These are phyloP conservation scores for Motacilla tschutschensis DNA, from an alignment of 2,113 vertebrate genomes.

Conservation along the genomic window DNA sequence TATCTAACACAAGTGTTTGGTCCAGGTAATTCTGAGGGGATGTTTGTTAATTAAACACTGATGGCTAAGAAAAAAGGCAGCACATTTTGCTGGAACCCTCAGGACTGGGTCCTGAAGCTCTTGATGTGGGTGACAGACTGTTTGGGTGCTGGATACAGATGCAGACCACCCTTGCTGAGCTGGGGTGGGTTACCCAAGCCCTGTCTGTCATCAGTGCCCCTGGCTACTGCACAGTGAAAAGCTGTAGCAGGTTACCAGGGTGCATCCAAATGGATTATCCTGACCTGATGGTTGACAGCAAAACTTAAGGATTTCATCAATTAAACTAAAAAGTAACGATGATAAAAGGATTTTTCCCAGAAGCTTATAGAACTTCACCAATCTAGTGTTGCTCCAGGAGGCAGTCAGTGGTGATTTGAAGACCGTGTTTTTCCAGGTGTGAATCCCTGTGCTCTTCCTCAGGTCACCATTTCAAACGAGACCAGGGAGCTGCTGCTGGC, in stretches of 20 bases:
- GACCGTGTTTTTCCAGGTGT: neutral
- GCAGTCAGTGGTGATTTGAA: neutral
- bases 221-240: neutral
- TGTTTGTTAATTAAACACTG: neutral
- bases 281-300: neutral
- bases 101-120: neutral
- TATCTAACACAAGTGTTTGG: neutral
- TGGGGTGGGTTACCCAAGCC: neutral
- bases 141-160: neutral
- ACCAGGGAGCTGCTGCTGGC: constrained; percentile 92
- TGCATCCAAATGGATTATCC: neutral
- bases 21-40: neutral
- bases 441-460: neutral
- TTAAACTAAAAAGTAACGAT: neutral
- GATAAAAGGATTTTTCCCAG: neutral
- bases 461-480: constrained; percentile 93
- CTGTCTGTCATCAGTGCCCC: neutral
- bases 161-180: neutral
- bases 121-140: neutral
- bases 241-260: neutral
- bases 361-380: neutral
- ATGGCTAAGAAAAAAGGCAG: neutral
- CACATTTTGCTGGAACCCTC: neutral
- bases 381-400: neutral
- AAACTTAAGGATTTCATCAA: neutral